Base-by-base conservation (phyloP, 2,888 invertebrate species). In the Dicycla oo region DNA sequence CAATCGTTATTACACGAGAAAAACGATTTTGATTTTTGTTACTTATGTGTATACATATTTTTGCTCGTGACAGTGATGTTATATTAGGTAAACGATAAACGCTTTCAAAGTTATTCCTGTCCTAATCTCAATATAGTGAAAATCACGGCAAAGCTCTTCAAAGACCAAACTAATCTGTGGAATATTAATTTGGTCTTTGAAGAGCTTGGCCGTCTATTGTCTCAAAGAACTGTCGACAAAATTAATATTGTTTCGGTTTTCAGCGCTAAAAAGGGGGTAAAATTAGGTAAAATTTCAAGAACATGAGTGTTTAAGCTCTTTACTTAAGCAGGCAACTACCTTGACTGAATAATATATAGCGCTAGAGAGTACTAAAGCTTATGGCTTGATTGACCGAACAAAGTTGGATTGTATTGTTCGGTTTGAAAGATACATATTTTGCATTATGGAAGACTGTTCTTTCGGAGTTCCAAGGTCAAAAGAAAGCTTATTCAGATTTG, bases 201-300 rank as follows among this genome's bases (percentile, higher is more conserved):
- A n/a, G n/a, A n/a, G n/a, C n/a, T n/a, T n/a, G n/a, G n/a, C n/a
- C n/a, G n/a, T n/a, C n/a, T 26, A 47, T 53, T 51, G 20, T 60
- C 11, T 15, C 47, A 63, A 56, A 64, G 49, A 61, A 65, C 40
- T 62, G 67, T 66, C 77, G 77, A 57, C 34, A 64, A 68, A 65
- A 66, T 63, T 70, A 70, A 78, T 81, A 75, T 66, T 73, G 58
- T 77, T 70, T 77, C 54, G 67, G 69, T 80, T 78, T 73, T 60
- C 51, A 54, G 49, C 54, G 57, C 68, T 80, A 78, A 85, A 82
- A 81, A n/a, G n/a, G 80, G 78, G 79, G 75, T 75, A 71, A 75
- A 72, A 77, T 70, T 69, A 78, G 78, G 79, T 84, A 75, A 77
- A 62, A 75, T 74, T 80, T 72, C 75, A 86, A 82, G 73, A 67